Evolutionary conservation across 2,888 invertebrate species (phyloP).

Genomic region (Brenthis daphne): DNA sequence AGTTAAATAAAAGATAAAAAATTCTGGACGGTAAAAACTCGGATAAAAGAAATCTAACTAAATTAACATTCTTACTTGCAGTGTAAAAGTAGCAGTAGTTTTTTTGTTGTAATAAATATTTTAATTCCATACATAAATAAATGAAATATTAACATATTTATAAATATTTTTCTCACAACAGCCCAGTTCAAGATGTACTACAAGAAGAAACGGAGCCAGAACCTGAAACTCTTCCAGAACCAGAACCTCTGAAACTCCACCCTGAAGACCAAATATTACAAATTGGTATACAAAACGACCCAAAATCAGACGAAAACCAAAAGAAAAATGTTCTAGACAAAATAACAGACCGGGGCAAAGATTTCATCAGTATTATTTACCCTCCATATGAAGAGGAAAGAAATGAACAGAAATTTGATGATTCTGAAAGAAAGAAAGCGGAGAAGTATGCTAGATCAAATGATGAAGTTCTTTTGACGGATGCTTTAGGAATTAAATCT

Average conservation of each 20-base stretch:
- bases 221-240: constrained; percentile 49
- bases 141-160: no score
- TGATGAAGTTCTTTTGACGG: constrained; percentile 67
- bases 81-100: no score
- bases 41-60: no score
- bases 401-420: constrained; percentile 71
- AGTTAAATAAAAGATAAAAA: no score
- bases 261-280: constrained; percentile 84
- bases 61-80: no score
- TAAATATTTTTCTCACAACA: constrained; percentile 13
- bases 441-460: constrained; percentile 74
- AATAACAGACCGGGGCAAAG: constrained; percentile 72
- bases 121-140: no score
- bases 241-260: constrained; percentile 79
- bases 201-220: constrained; percentile 31
- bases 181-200: constrained; percentile 40
- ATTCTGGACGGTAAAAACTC: no score
- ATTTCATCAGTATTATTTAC: constrained; percentile 73
- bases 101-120: no score
- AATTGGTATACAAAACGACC: constrained; percentile 59
- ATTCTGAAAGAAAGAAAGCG: constrained; percentile 72
- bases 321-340: constrained; percentile 72
- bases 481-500: constrained; percentile 54
- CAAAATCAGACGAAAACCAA: constrained; percentile 53
- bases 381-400: constrained; percentile 70